These are phyloP conservation scores for Habropoda laboriosa DNA, from an alignment of 1,140 invertebrate genomes.

Conservation along the genomic window DNA sequence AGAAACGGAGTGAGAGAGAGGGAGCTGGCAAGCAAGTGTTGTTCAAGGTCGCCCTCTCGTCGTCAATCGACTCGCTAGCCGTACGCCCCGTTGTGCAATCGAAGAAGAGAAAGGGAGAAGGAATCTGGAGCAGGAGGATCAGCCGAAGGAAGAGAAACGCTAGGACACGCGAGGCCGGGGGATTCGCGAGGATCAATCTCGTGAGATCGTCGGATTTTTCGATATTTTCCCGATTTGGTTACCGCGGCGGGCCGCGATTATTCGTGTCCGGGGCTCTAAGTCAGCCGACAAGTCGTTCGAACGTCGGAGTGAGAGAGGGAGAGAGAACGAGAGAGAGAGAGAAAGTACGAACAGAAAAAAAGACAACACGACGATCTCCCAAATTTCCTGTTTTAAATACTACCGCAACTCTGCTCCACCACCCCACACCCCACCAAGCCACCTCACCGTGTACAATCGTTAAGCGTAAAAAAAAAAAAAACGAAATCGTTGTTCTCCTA, in stretches of 20 bases:
- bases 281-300: slow-evolving; percentile 62
- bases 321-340: background rate
- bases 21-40: slow-evolving; percentile 2
- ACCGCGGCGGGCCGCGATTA: slow-evolving; percentile 35
- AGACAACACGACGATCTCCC: too few species aligned
- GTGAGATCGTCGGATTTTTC: too few species aligned
- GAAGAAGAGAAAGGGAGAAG: background rate
- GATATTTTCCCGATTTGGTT: too few species aligned
- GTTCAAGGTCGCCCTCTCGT: slow-evolving; percentile 48
- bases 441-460: too few species aligned
- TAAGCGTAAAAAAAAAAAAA: too few species aligned
- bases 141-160: slow-evolving; percentile 22
- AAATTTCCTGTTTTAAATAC: too few species aligned
- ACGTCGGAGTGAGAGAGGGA: slow-evolving; percentile 39
- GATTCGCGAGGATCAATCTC: slow-evolving; percentile 22
- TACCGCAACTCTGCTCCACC: too few species aligned
- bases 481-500: background rate
- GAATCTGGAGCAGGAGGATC: slow-evolving; percentile 30
- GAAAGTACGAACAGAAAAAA: background rate
- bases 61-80: too few species aligned
- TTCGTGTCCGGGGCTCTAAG: too few species aligned
- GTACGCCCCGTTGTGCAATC: background rate
- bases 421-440: background rate
- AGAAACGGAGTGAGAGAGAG: too few species aligned
- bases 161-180: slow-evolving; percentile 7